Percentiles rank a stretch among this genome's conserved stretches.
Conservation (phyloP, 2,888 invertebrate genomes). For the Uropetala carovei region DNA sequence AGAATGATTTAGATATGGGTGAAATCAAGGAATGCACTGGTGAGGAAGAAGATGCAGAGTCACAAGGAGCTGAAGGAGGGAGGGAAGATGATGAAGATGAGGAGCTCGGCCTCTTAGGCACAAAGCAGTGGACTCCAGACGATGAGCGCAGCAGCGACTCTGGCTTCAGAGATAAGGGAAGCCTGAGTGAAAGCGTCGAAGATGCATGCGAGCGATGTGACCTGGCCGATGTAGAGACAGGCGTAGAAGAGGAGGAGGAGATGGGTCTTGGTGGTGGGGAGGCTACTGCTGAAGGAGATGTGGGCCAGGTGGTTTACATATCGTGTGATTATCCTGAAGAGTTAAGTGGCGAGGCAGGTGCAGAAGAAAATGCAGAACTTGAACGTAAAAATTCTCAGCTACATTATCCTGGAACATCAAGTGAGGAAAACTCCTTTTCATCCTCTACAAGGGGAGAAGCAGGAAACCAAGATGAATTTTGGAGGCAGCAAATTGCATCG, state of each 20-base stretch:
- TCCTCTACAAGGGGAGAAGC: conserved; percentile 69
- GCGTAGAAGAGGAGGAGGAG: background rate
- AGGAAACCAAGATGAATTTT: conserved; percentile 71
- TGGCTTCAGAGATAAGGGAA: conserved; percentile 76
- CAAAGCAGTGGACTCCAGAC: conserved; percentile 75
- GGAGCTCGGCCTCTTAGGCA: conserved; percentile 74
- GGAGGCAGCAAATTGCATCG: conserved; percentile 68
- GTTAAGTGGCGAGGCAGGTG: conserved; percentile 73
- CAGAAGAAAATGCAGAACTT: conserved; percentile 73
- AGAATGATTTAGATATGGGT: background rate
- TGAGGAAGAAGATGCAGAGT: background rate
- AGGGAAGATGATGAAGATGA: conserved; percentile 68
- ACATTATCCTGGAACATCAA: conserved; percentile 58
- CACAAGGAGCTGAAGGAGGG: background rate
- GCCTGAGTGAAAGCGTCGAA: conserved; percentile 72
- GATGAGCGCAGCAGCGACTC: conserved; percentile 77
- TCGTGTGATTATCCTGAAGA: conserved; percentile 65
- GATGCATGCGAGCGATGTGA: conserved; percentile 71
- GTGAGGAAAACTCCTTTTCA: conserved; percentile 69
- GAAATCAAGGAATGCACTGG: background rate
- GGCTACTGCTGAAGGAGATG: background rate
- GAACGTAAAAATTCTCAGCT: conserved; percentile 68
- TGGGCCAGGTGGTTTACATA: background rate
- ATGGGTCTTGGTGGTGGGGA: background rate
- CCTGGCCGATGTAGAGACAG: conserved; percentile 70